phyloP scores from a whole-genome alignment of 2,113 vertebrate species.

The Hirundichthys speculiger region DNA sequence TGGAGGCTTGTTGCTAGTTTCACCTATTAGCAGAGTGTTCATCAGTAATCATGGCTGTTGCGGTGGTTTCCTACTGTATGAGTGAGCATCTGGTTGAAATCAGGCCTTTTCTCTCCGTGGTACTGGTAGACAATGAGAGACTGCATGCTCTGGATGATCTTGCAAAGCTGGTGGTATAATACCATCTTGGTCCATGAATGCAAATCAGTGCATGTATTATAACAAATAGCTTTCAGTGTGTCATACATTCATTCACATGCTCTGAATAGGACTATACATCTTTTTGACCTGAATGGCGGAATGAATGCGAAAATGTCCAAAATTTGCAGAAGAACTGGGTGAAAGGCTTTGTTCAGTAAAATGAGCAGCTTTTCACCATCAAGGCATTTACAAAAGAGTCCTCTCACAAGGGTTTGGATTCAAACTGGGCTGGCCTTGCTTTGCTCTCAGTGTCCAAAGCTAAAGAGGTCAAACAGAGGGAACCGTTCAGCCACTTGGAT shows the following conservation, averaged over 20 bases:
- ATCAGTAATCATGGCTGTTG: slow-evolving; percentile 50
- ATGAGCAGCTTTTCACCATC: slow-evolving; percentile 47
- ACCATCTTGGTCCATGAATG: slow-evolving; percentile 52
- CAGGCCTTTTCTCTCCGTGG: slow-evolving; percentile 28
- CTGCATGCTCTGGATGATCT: slow-evolving; percentile 26
- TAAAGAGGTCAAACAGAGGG: slow-evolving; percentile 48
- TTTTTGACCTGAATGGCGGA: slow-evolving; percentile 55
- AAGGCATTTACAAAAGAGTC: slow-evolving; percentile 60
- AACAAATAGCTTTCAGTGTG: slow-evolving; percentile 24
- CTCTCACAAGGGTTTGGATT: slow-evolving; percentile 53
- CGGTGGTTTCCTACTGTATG: slow-evolving; percentile 28
- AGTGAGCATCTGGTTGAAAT: slow-evolving; percentile 50
- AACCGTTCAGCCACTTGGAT: slow-evolving; percentile 49
- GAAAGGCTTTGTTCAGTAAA: slow-evolving; percentile 38
- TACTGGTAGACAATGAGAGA: slow-evolving; percentile 32
- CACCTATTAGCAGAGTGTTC: slow-evolving; percentile 46
- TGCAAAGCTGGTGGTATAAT: slow-evolving; percentile 31
- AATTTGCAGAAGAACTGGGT: slow-evolving; percentile 20
- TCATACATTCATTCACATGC: slow-evolving; percentile 17
- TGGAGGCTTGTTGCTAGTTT: slow-evolving; percentile 44
- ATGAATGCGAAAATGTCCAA: slow-evolving; percentile 53
- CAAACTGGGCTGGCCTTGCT: slow-evolving; percentile 46
- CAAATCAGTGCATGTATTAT: slow-evolving; percentile 52
- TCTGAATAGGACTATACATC: slow-evolving; percentile 47
- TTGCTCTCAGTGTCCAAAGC: slow-evolving; percentile 32